Evolutionary conservation across 2,113 vertebrate species (phyloP).

Genomic region (Bungarus multicinctus): DNA sequence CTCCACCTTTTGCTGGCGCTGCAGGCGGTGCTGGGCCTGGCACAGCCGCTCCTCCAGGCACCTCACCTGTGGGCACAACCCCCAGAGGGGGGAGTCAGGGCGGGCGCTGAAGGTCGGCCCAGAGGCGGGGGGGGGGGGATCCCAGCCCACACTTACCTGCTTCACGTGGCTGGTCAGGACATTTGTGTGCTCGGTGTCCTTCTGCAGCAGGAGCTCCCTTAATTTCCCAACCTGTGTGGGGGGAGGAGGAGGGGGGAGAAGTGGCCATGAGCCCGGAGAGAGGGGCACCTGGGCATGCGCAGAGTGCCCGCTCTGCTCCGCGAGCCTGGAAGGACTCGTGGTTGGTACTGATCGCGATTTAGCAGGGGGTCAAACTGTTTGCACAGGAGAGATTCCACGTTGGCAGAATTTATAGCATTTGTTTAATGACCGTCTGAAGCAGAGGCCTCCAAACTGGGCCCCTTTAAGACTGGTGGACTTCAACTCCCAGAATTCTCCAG

Average conservation of each 20-base stretch:
- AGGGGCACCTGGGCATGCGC: background rate
- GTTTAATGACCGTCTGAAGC: too few relatives aligned
- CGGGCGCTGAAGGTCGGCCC: background rate
- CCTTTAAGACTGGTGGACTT: too few relatives aligned
- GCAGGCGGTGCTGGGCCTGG: background rate
- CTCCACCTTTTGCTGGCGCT: slow-evolving; percentile 6
- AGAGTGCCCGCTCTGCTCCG: background rate
- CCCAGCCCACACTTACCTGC: slow-evolving; percentile 52
- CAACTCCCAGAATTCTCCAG: too few relatives aligned
- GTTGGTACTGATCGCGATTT: background rate
- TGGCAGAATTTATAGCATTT: too few relatives aligned
- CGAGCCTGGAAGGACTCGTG: too few relatives aligned
- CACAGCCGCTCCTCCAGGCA: slow-evolving; percentile 15
- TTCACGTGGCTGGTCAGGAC: slow-evolving; percentile 54
- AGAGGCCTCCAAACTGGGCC: too few relatives aligned
- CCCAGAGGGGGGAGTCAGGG: background rate
- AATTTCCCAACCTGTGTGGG: slow-evolving; percentile 67
- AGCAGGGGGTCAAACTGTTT: background rate
- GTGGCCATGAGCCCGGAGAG: background rate
- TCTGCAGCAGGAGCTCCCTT: slow-evolving; percentile 64
- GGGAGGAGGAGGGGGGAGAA: background rate
- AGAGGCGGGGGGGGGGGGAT: background rate
- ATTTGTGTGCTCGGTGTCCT: slow-evolving; percentile 57
- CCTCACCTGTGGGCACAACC: background rate
- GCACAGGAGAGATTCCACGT: too few relatives aligned